Evolutionary conservation across 35 echinoderm and acorn worm genomes (phyloP), one percentile per base, ranked within the genome.

Genomic region (Heliocidaris tuberculata): DNA sequence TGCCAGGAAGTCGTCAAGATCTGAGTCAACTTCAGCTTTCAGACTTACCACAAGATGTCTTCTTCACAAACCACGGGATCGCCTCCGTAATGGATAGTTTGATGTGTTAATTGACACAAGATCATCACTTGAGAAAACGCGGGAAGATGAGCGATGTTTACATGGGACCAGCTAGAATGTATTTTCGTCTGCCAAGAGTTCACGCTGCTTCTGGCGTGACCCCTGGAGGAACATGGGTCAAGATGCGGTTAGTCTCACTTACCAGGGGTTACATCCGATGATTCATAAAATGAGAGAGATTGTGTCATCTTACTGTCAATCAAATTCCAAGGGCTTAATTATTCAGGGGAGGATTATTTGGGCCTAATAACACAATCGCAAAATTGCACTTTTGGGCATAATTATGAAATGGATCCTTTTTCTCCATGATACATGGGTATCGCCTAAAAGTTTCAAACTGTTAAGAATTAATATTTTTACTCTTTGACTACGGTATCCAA

Each of bases 91-190:
- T 78, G 65, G 65, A 47, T 31, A 89, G 29, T 16, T 93, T 93
- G 91, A 93, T 93, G 91, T 93, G 50, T 93, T 93, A 93, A 93
- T 93, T 93, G 91, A 93, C 91, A 49, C 91, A 13, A 4, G 12
- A 27, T 56, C 91, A 93, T 32, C 65, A 78, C 65, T 78, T 78
- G 65, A 78, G 65, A 78, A 78, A 78, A 78, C 65, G 19, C 27
- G 27, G 65, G 65, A 78, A 78, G 65, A 78, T 7, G 27, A n/a
- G 65, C 1, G 65, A n/a, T 78, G 65, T 78, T 59, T 50, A 93
- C 91, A 93, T 27, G 50, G 0, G 29, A 13, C 11, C 17, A 52
- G 9, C 21, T 52, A 89, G 91, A 48, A 13, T 42, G 30, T 93
- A 13, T 35, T 2, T 4, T 52, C 50, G 10, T 30, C 11, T 31